Evolutionary conservation across 2,888 invertebrate species (phyloP), one percentile per base, ranked within the genome.

Genomic region (Noctua pronuba): DNA sequence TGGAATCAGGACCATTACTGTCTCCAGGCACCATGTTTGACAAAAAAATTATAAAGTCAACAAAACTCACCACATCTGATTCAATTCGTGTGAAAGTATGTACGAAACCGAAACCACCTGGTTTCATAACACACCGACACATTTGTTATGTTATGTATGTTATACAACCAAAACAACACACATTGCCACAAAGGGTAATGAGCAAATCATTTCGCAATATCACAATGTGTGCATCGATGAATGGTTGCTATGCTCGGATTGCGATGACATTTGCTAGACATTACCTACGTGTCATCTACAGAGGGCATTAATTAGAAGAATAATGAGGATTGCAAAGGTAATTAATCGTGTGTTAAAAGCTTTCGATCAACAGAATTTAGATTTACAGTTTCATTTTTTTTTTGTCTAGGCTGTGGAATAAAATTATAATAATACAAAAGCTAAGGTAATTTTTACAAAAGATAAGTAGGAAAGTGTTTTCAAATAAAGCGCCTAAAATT

Each of bases 151-250:
- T n/a, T n/a, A n/a, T n/a, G n/a, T n/a, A n/a, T 16, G 18, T 58
- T 58, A 58, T 24, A 55, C 55, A 58, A 58, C 28, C n/a, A 58
- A 21, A 55, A 67, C 64, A 73, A 28, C 24, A 31, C 2, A 66
- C 52, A 67, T 71, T 21, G 24, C 28, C 16, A 62, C 73, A 55
- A 82, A 70, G 62, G 55, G 16, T 70, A 49, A 58, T 70, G 60
- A 4, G 41, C 38, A 38, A 77, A 41, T 70, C 41, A 77, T 67
- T 67, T 62, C 31, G n/a, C 21, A 72, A 67, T 82, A 16, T 46
- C 28, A 58, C 58, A 68, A 65, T 10, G 21, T 21, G 4, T 58
- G 44, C 31, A 38, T 73, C 24, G 44, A 66, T 65, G 46, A 58
- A 62, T 73, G 46, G 0, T n/a, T 35, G 21, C 18, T 52, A 21